phyloP scores from a whole-genome alignment of 2,113 vertebrate species.

The Connochaetes taurinus region DNA sequence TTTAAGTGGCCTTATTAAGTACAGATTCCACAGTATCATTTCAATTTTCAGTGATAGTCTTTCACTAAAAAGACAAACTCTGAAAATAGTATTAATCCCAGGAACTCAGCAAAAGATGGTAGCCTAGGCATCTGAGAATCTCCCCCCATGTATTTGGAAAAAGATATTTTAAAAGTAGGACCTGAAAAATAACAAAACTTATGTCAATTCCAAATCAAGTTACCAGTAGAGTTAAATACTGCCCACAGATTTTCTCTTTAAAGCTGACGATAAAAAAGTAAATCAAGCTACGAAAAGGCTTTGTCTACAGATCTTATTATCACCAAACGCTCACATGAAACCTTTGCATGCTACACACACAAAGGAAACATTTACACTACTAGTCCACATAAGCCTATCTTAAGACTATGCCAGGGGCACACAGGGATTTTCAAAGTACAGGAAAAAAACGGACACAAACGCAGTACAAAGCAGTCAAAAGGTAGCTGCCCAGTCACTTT shows the following conservation, averaged over 20 bases:
- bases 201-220: conserved; percentile 32
- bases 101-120: not conserved
- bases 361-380: conserved; percentile 71
- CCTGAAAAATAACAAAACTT: not conserved
- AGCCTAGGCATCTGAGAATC: not conserved
- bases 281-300: conserved; percentile 26
- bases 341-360: conserved; percentile 65
- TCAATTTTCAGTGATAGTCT: conserved; percentile 36
- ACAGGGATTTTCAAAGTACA: conserved; percentile 48
- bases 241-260: not conserved
- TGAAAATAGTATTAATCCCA: conserved; percentile 3
- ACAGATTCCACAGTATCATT: not conserved
- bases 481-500: conserved; percentile 48
- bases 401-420: conserved; percentile 19
- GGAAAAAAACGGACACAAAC: not conserved
- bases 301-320: conserved; percentile 8
- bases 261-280: not conserved
- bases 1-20: conserved; percentile 38
- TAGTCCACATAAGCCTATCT: conserved; percentile 40
- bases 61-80: conserved; percentile 29
- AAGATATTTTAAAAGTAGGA: not conserved
- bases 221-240: not conserved
- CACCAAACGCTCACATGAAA: conserved; percentile 45
- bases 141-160: not conserved
- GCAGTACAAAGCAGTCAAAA: not conserved